Base-by-base conservation (phyloP, 2,888 invertebrate genomes). In the Platycnemis pennipes region DNA sequence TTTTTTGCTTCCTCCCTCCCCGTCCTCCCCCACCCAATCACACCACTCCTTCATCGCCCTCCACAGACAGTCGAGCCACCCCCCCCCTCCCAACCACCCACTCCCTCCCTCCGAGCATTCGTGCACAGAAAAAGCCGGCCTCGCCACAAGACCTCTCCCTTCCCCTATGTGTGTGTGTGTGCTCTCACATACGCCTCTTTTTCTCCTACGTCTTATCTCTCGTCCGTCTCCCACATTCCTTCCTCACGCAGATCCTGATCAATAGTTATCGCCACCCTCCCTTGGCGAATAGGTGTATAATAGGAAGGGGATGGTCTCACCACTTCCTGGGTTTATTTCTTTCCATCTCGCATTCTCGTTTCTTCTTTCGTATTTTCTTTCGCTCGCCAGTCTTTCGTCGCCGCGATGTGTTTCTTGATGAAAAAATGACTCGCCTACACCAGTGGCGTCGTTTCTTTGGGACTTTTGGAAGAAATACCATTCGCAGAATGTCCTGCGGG, bases 71-170 rank as follows among this genome's bases (percentile, higher is more conserved):
- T 11, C 11, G 77, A 77, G 13, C 87, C 26, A 13, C 46, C 22
- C 87, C 45, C 46, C n/a, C 87, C 87, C 8, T 4, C 45, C 87
- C 22, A 45, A 44, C 8, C 42, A 11, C 37, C n/a, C 77, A 13
- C 37, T 8, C 11, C 37, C 56, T 5, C 26, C 22, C 85, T 1
- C 77, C 37, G 0, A 7, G 77, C 77, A 37, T 77, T 16, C 77
- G 77, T 77, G 77, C 45, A 87, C 87, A 46, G 87, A 87, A 87
- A 87, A 87, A 46, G 26, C 87, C n/a, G n/a, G 11, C 45, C 87
- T 87, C 77, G 56, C 37, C 49, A 49, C 49, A 49, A 49, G 16
- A 49, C 49, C 49, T 16, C 49, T 7, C 8, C 49, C 49, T 11
- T 16, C 16, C 49, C 49, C 7, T 49, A 49, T 16, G 7, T 16